These are phyloP conservation scores for Drosophila nigritarsus DNA, from an alignment of 2,888 invertebrate species.

Conservation along the genomic window DNA sequence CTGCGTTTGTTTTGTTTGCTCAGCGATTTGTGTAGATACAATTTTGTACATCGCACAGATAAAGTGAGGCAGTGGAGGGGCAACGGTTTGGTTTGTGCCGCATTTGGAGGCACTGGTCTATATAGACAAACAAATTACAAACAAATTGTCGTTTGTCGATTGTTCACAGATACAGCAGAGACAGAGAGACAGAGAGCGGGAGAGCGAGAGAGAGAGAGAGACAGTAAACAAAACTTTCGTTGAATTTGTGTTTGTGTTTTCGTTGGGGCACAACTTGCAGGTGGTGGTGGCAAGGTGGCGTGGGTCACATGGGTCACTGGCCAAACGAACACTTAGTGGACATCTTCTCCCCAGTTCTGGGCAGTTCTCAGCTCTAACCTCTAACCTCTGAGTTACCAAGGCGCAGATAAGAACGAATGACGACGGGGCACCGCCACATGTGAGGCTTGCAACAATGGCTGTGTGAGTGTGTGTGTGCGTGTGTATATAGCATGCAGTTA, in stretches of 20 bases:
- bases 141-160: conserved; percentile 73
- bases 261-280: conserved; percentile 16
- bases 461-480: neutral
- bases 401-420: conserved; percentile 51
- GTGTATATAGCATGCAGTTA: neutral
- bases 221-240: conserved; percentile 32
- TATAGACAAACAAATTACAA: conserved; percentile 75
- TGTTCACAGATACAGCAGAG: conserved; percentile 17
- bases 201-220: too few relatives aligned
- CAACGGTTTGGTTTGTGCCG: neutral
- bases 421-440: neutral
- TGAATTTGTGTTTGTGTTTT: conserved; percentile 23
- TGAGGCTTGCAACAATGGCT: neutral
- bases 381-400: conserved; percentile 16
- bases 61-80: conserved; percentile 17
- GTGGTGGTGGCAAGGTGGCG: conserved; percentile 25
- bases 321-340: conserved; percentile 16
- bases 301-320: conserved; percentile 35
- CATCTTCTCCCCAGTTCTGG: neutral
- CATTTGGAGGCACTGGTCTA: conserved; percentile 24
- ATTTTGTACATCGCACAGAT: conserved; percentile 48
- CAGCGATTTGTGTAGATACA: conserved; percentile 58
- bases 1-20: conserved; percentile 44
- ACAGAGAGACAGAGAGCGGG: neutral
- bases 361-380: conserved; percentile 14